Conservation (phyloP, 2,888 invertebrate species). For the Apamea epomidion region DNA sequence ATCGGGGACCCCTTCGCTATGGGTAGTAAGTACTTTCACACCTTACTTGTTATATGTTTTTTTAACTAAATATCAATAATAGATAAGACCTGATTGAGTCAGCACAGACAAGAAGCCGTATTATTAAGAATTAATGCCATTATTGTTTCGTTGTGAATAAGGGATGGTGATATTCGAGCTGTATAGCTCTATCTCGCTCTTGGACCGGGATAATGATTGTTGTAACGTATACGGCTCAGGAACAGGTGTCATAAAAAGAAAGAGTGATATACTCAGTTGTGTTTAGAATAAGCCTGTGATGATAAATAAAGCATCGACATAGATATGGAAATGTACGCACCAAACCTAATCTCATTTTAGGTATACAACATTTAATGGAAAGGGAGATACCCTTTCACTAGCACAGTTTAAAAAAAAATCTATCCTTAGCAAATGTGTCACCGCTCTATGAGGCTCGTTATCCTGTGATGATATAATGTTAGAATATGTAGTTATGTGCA, state of each 20-base stretch:
- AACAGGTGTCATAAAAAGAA: not conserved
- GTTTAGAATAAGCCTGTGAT: not conserved
- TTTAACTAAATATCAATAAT: not conserved
- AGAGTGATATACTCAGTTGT: not conserved
- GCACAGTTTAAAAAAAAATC: not conserved
- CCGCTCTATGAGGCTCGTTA: not conserved
- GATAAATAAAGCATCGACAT: not conserved
- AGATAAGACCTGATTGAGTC: not conserved
- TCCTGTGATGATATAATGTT: constrained; percentile 10
- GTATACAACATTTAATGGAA: not conserved
- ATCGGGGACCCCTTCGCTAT: constrained; percentile 90
- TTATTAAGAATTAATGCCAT: not conserved
- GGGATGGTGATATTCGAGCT: not conserved
- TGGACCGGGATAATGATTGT: not conserved
- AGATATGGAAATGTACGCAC: not conserved
- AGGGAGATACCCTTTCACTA: not conserved
- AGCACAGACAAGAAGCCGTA: not conserved
- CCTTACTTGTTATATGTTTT: not conserved
- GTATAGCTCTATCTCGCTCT: not conserved
- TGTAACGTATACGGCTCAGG: not conserved
- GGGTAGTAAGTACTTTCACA: constrained; percentile 76
- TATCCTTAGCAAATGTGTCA: not conserved
- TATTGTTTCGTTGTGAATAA: not conserved
- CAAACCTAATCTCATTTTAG: not conserved
- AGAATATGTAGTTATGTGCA: not conserved